Evolutionary conservation across 2,797 vertebrate species (phyloP).

Genomic region (Ibycter americanus): DNA sequence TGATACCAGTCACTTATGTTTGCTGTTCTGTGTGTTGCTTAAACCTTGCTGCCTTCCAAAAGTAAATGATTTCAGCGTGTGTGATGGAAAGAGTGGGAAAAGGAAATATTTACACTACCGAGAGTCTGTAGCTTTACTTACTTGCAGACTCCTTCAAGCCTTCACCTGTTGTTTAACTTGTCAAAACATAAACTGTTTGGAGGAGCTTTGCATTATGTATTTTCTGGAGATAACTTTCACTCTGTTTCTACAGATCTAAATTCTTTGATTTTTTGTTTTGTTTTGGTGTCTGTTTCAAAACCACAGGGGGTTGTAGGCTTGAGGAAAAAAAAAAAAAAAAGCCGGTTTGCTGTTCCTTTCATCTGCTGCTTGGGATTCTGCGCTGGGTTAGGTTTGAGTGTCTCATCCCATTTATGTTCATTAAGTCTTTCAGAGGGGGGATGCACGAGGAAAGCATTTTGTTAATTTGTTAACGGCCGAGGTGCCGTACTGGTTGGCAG

Average conservation of each 20-base stretch:
- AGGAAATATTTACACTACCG: neutral
- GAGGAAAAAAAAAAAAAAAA: neutral
- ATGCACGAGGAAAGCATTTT: neutral
- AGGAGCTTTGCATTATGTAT: no score
- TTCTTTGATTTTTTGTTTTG: neutral
- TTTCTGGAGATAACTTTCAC: neutral
- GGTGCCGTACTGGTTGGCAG: neutral
- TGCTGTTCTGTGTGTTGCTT: neutral
- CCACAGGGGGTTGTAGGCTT: neutral
- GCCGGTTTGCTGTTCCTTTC: neutral
- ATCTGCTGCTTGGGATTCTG: neutral
- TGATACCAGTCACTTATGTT: neutral
- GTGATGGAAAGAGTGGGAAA: fast-evolving
- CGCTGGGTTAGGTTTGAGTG: neutral
- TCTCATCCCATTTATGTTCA: neutral
- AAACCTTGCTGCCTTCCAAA: neutral
- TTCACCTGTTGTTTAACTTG: neutral
- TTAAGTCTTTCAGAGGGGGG: neutral
- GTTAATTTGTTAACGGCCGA: fast-evolving
- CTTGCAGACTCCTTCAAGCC: neutral
- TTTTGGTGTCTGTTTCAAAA: neutral
- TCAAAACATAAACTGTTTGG: neutral
- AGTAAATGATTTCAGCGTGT: neutral
- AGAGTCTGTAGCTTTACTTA: fast-evolving
- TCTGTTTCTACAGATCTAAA: neutral